Evolutionary conservation across 2,888 invertebrate species (phyloP), one percentile per base, ranked within the genome.

Genomic region (Noctua fimbriata): DNA sequence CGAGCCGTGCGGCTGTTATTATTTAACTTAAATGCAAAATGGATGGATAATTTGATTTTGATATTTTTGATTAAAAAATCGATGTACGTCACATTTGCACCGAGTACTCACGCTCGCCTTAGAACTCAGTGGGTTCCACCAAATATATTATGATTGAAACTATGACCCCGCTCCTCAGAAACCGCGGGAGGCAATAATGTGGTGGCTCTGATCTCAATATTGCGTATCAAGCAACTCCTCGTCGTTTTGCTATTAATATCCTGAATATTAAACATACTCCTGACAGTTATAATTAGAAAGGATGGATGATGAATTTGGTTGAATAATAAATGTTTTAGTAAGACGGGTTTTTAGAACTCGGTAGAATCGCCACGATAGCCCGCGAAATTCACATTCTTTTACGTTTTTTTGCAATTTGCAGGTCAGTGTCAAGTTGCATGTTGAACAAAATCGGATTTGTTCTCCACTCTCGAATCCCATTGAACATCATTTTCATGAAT

Each of bases 161-260:
- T 72, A 63, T 28, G 44, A 71, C 28, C n/a, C 1, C n/a, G 60
- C 47, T 63, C 10, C n/a, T 36, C 5, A 47, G 60, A 63, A 82
- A 84, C 81, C 63, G 24, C 85, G 55, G 0, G 16, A 69, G 41
- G 84, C 52, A 82, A 82, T 82, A 82, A 84, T 47, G 60, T 58
- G 44, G 72, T 41, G 47, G 36, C 6, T 71, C 14, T 67, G 41
- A 83, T 66, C n/a, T 44, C 69, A 41, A 84, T 69, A 84, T 84
- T 58, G 58, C 47, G 24, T 78, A 55, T 63, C 10, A 36, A 78
- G 7, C 12, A 52, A 60, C 41, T 49, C 12, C 55, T 58, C 36
- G 49, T 49, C 10, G 14, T 24, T n/a, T 47, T 36, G 24, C 82
- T 63, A 76, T 52, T 69, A 70, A 60, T 78, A 66, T 67, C 6